Percentiles rank a stretch among this genome's conserved stretches.
phyloP scores from a whole-genome alignment of 2,797 vertebrate genomes.

The Sandelia bainsii region DNA sequence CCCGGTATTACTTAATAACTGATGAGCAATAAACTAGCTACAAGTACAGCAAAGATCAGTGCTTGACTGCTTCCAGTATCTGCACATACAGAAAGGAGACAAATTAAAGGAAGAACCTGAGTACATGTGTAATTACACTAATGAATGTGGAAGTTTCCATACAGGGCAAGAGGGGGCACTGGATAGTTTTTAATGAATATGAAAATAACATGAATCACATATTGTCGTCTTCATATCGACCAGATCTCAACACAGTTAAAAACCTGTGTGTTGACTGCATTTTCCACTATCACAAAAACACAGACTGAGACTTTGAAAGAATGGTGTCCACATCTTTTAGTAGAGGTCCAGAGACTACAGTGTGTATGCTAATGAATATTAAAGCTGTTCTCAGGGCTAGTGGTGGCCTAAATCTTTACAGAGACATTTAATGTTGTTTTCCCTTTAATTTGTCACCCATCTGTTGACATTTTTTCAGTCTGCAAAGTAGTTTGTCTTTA shows the following conservation, averaged over 20 bases:
- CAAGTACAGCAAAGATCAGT: conserved; percentile 23
- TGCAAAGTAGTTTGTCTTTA: conserved; percentile 26
- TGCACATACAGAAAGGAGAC: conserved; percentile 23
- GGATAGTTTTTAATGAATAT: neutral
- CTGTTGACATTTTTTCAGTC: conserved; percentile 23
- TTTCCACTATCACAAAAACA: neutral
- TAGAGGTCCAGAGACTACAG: neutral
- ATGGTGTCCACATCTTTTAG: neutral
- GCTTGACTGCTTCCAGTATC: conserved; percentile 32
- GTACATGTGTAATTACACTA: neutral
- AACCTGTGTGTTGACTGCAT: neutral
- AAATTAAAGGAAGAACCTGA: conserved; percentile 59
- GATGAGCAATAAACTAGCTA: conserved; percentile 35
- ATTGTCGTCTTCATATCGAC: neutral
- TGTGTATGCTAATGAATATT: neutral
- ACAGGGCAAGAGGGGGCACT: neutral
- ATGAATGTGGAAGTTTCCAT: neutral
- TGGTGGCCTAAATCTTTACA: neutral
- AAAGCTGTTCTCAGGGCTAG: neutral
- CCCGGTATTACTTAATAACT: conserved; percentile 40
- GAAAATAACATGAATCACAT: neutral
- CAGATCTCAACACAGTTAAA: conserved; percentile 7
- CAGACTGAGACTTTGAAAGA: neutral
- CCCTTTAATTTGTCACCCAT: conserved; percentile 55
- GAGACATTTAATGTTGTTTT: conserved; percentile 23